phyloP scores from a whole-genome alignment of 2,797 vertebrate species.

The Dicrostonyx torquatus region DNA sequence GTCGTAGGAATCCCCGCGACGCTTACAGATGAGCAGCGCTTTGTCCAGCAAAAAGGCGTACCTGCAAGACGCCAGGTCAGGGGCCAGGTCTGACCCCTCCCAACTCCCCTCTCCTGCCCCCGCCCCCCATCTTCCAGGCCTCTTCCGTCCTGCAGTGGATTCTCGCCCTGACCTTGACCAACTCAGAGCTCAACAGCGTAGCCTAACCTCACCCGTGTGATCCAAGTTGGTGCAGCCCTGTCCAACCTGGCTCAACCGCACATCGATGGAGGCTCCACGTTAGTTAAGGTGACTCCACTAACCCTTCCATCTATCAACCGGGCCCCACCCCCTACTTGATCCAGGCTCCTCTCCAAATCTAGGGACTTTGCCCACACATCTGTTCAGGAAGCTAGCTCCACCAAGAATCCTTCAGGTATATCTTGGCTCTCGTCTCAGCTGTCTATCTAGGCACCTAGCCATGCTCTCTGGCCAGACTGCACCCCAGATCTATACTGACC shows the following conservation, averaged over 20 bases:
- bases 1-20: conserved; percentile 94
- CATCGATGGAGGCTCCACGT: neutral
- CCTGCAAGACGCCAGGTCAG: conserved; percentile 81
- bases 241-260: neutral
- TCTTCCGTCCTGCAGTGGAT: no score
- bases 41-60: conserved; percentile 96
- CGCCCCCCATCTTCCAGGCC: neutral
- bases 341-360: neutral
- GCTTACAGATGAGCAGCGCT: conserved; percentile 95
- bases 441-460: no score
- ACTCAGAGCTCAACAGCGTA: neutral
- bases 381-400: neutral
- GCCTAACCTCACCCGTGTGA: neutral
- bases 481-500: neutral
- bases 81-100: neutral
- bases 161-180: neutral
- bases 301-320: neutral
- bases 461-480: neutral
- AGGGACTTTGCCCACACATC: neutral
- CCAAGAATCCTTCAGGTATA: neutral
- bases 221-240: neutral
- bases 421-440: neutral
- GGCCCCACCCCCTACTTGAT: neutral
- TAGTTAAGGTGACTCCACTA: neutral
- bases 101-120: neutral